These are phyloP conservation scores for Agrypnus murinus DNA, from an alignment of 2,888 invertebrate genomes.

Conservation along the genomic window DNA sequence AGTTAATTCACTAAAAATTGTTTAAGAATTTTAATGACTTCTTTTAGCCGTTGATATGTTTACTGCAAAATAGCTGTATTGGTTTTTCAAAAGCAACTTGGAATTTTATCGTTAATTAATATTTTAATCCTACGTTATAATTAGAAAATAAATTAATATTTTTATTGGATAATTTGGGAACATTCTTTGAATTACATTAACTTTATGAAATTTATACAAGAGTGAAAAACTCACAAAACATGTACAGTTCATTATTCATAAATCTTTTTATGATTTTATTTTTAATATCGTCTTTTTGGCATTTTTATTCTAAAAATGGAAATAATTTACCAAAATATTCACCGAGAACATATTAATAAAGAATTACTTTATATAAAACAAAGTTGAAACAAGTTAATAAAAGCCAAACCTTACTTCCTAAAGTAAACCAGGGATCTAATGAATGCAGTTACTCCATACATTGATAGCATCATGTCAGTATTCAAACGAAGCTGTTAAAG, in stretches of 20 bases:
- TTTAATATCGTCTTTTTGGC: neutral
- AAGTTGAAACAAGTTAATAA: conserved; percentile 44
- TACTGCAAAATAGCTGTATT: neutral
- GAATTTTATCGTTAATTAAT: neutral
- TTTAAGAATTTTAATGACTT: conserved; percentile 8
- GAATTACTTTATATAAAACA: conserved; percentile 39
- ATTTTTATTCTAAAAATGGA: conserved; percentile 36
- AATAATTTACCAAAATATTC: conserved; percentile 31
- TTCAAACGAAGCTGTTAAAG: conserved; percentile 52
- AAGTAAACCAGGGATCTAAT: conserved; percentile 56
- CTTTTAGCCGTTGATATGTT: neutral
- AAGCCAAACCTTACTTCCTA: conserved; percentile 57
- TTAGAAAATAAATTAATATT: conserved; percentile 6
- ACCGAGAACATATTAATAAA: conserved; percentile 27
- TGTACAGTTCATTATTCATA: no score
- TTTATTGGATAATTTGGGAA: no score
- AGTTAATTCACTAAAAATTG: conserved; percentile 19
- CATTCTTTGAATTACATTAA: no score
- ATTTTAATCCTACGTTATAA: conserved; percentile 8
- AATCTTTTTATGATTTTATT: no score
- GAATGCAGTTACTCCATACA: conserved; percentile 60
- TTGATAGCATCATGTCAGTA: conserved; percentile 54
- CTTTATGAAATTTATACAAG: no score
- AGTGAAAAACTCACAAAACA: no score
- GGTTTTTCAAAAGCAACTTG: neutral